These are phyloP conservation scores for Glyphotaelius pellucidus DNA, from an alignment of 2,888 invertebrate genomes.

Conservation along the genomic window DNA sequence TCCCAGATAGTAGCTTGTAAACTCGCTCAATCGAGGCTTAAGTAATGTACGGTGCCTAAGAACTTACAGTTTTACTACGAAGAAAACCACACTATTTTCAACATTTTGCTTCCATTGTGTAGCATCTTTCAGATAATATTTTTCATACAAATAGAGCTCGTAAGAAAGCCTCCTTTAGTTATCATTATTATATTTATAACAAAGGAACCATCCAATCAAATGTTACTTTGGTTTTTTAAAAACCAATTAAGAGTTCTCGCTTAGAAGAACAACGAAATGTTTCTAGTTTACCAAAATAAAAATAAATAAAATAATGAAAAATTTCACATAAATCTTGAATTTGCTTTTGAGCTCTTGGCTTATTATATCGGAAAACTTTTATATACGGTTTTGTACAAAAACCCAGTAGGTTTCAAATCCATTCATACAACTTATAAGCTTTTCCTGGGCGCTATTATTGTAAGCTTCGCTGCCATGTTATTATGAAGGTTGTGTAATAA, in stretches of 20 bases:
- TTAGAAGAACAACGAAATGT: neutral
- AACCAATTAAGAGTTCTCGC: neutral
- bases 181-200: no score
- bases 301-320: neutral
- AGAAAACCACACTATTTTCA: no score
- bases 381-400: neutral
- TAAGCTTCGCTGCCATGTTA: neutral
- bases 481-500: constrained; percentile 8
- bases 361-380: neutral
- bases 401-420: neutral
- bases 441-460: neutral
- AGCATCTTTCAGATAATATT: no score
- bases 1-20: no score
- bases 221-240: no score
- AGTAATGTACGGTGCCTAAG: no score
- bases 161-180: no score
- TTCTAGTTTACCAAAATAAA: neutral
- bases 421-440: neutral
- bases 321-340: neutral
- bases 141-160: no score
- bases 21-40: no score
- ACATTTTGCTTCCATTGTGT: no score
- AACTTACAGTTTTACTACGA: no score
- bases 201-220: no score
- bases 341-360: neutral